These are phyloP conservation scores for Zosterops japonicus DNA, from an alignment of 2,113 vertebrate genomes.

Conservation along the genomic window DNA sequence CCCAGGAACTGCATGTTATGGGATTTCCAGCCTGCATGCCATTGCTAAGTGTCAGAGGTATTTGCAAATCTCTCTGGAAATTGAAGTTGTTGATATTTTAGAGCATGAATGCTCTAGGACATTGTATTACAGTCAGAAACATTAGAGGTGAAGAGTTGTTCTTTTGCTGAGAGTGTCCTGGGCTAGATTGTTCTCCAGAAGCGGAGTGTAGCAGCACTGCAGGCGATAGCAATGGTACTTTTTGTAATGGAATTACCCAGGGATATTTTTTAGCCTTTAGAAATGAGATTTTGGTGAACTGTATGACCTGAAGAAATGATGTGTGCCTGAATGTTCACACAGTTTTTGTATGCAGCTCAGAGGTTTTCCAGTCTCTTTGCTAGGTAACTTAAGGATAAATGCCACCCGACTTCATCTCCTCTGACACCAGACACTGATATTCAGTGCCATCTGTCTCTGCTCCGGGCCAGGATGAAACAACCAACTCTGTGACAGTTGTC, in stretches of 20 bases:
- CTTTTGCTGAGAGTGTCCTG: not conserved
- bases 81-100: not conserved
- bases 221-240: not conserved
- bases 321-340: not conserved
- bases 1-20: fast-evolving
- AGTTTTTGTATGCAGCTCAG: fast-evolving
- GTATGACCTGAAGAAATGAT: not conserved
- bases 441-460: not conserved
- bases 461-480: not conserved
- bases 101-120: not conserved
- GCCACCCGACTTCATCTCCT: not conserved
- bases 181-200: not conserved
- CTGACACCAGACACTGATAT: not conserved
- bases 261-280: not conserved
- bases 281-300: not conserved
- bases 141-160: not conserved
- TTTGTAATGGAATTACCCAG: not conserved
- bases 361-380: not conserved
- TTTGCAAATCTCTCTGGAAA: not conserved
- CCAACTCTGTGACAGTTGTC: not conserved
- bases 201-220: not conserved
- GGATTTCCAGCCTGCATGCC: not conserved
- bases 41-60: not conserved
- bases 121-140: not conserved
- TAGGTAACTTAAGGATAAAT: not conserved